Conservation (phyloP, 2,797 vertebrate genomes). For the Pseudomugil gertrudae region DNA sequence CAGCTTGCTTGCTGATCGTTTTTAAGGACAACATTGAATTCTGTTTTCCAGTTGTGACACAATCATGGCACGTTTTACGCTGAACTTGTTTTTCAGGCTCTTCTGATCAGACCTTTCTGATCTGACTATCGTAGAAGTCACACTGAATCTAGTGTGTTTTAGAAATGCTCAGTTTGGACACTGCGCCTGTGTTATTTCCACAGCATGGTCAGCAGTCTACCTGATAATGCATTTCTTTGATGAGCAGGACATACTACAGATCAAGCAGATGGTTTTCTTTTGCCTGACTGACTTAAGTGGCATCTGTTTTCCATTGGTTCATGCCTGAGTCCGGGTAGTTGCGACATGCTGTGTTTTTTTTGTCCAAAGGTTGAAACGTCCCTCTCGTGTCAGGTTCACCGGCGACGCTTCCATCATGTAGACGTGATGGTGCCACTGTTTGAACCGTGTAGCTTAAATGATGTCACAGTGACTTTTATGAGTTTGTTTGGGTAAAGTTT, state of each 20-base stretch:
- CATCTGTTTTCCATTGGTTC: constrained; percentile 30
- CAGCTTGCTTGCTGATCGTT: not conserved
- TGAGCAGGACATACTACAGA: constrained; percentile 1
- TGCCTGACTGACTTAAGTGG: constrained; percentile 40
- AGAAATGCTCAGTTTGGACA: not conserved
- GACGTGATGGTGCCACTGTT: constrained; percentile 35
- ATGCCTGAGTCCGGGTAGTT: constrained; percentile 16
- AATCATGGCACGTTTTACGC: not conserved
- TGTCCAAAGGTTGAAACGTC: constrained; percentile 42
- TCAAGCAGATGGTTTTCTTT: constrained; percentile 49
- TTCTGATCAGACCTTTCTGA: not conserved
- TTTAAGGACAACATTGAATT: not conserved
- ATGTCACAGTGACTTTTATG: constrained; percentile 13
- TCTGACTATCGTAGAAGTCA: not conserved
- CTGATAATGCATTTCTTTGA: constrained; percentile 2
- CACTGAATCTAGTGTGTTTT: not conserved
- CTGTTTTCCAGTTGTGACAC: not conserved
- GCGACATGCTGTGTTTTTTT: constrained; percentile 18
- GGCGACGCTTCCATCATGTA: constrained; percentile 4
- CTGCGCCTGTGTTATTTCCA: not conserved
- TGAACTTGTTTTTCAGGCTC: not conserved
- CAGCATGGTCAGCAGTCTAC: constrained; percentile 9
- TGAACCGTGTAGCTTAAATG: constrained; percentile 10
- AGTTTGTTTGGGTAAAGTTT: constrained; percentile 22
- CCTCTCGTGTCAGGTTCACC: constrained; percentile 9